Evolutionary conservation across 2,888 invertebrate genomes (phyloP).

Genomic region (Lapara coniferarum): DNA sequence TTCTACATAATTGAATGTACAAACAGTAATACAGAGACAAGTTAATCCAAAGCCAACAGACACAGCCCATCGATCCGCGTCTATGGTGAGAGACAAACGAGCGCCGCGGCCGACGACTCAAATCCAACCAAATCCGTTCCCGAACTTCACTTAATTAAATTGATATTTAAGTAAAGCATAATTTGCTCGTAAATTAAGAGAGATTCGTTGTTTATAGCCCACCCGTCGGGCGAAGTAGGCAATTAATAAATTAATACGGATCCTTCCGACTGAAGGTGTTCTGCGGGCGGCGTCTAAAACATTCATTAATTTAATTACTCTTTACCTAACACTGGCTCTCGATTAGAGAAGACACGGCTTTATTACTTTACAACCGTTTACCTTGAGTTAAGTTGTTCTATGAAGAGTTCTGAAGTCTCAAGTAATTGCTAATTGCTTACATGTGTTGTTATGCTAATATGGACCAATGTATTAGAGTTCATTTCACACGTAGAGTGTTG

Average conservation of each 20-base stretch:
- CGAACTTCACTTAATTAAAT: constrained; percentile 82
- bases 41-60: constrained; percentile 41
- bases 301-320: constrained; percentile 78
- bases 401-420: neutral
- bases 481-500: too few relatives aligned
- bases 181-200: constrained; percentile 83
- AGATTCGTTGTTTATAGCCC: constrained; percentile 81
- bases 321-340: constrained; percentile 48
- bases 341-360: constrained; percentile 40
- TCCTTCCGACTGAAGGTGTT: constrained; percentile 75
- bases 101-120: constrained; percentile 45
- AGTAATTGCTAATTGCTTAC: neutral
- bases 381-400: constrained; percentile 26
- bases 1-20: constrained; percentile 23
- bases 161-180: constrained; percentile 84
- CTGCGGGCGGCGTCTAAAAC: constrained; percentile 63
- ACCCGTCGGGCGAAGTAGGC: constrained; percentile 70
- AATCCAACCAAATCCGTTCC: constrained; percentile 69
- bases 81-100: constrained; percentile 76
- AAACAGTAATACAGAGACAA: constrained; percentile 39
- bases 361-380: constrained; percentile 27
- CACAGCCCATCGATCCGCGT: constrained; percentile 48
- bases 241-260: constrained; percentile 82
- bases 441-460: neutral
- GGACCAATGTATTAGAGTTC: neutral